phyloP scores from a whole-genome alignment of 2,113 vertebrate species.

The Callocephalon fimbriatum region DNA sequence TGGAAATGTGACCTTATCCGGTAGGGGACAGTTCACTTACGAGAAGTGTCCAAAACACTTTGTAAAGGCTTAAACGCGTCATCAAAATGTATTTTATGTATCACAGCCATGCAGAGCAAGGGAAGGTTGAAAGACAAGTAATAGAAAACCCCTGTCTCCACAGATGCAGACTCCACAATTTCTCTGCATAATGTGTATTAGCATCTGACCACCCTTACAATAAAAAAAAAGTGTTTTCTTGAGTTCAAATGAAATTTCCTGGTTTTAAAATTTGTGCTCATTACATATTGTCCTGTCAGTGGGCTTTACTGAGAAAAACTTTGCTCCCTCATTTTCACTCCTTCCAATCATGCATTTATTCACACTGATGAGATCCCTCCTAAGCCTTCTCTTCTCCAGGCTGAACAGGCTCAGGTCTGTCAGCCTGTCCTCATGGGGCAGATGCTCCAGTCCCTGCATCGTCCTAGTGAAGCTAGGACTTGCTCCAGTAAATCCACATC shows the following conservation, averaged over 20 bases:
- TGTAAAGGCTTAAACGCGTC: not conserved
- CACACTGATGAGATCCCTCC: not conserved
- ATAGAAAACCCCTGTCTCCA: not conserved
- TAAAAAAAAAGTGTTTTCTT: not conserved
- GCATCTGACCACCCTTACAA: not conserved
- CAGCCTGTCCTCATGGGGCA: not conserved
- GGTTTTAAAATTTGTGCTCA: not conserved
- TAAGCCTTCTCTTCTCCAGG: not conserved
- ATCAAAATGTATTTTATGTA: not conserved
- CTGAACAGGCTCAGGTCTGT: not conserved
- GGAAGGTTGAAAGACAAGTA: not conserved
- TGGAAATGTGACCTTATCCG: no score
- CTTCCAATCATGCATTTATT: not conserved
- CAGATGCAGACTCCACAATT: not conserved
- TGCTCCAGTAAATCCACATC: not conserved
- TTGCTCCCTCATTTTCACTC: not conserved
- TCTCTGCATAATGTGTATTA: not conserved
- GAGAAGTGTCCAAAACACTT: not conserved
- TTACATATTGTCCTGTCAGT: not conserved
- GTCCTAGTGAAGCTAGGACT: not conserved
- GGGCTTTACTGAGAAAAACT: not conserved
- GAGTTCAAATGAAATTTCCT: not conserved
- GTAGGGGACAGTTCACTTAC: not conserved
- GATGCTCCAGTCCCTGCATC: not conserved
- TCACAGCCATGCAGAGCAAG: not conserved